Conservation (phyloP, 2,797 vertebrate genomes). For the Caiman crocodilus region DNA sequence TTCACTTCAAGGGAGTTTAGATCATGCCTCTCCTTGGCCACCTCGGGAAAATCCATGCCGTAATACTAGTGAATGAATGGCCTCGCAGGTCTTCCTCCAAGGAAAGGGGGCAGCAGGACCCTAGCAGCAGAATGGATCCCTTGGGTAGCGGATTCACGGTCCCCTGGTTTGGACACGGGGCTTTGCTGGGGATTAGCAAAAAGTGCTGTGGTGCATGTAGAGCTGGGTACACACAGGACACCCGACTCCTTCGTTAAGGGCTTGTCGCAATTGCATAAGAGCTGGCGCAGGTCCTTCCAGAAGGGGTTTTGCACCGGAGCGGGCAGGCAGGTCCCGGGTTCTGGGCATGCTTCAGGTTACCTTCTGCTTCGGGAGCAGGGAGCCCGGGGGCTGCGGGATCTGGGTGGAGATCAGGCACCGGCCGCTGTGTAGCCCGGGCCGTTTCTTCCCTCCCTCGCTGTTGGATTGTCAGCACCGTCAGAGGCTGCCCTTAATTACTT, state of each 20-base stretch:
- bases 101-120: too few relatives aligned
- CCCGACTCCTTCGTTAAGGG: neutral
- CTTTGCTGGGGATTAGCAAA: neutral
- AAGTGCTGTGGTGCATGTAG: neutral
- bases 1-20: too few relatives aligned
- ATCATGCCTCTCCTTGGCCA: neutral
- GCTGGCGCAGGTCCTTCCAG: neutral
- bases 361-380: neutral
- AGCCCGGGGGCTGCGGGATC: neutral
- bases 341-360: neutral
- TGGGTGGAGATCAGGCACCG: neutral
- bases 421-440: neutral
- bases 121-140: too few relatives aligned
- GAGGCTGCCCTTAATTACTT: neutral
- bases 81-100: neutral
- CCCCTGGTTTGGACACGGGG: neutral
- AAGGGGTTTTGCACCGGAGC: neutral
- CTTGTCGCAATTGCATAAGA: neutral
- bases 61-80: neutral
- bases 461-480: neutral
- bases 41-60: neutral
- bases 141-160: neutral
- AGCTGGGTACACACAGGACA: neutral
- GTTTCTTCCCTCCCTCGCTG: neutral
- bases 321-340: neutral